phyloP scores from a whole-genome alignment of 2,113 vertebrate genomes.

The Felis catus region DNA sequence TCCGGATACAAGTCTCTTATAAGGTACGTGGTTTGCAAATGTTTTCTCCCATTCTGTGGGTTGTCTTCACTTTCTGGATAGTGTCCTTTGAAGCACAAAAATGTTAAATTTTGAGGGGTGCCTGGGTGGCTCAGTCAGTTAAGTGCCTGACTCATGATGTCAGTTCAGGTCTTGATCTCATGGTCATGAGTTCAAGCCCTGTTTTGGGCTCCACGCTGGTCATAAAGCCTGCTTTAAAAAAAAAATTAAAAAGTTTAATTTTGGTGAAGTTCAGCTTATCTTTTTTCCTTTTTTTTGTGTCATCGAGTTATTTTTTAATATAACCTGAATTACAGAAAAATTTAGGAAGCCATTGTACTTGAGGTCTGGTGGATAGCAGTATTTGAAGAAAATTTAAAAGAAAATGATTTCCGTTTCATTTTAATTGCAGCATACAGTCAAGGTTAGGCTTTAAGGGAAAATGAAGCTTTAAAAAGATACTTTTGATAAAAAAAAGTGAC shows the following conservation, averaged over 20 bases:
- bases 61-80: too few species aligned
- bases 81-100: too few species aligned
- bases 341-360: neutral
- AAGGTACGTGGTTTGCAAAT: too few species aligned
- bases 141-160: neutral
- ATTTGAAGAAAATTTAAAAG: constrained; percentile 30
- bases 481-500: neutral
- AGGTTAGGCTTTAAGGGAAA: neutral
- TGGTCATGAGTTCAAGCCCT: neutral
- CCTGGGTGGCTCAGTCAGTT: neutral
- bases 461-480: neutral
- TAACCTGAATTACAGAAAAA: neutral
- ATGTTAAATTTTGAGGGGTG: neutral
- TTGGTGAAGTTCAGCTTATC: neutral
- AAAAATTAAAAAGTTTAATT: neutral
- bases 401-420: neutral
- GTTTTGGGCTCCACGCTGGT: neutral
- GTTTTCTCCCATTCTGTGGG: too few species aligned
- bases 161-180: neutral
- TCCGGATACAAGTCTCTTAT: too few species aligned
- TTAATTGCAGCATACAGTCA: neutral
- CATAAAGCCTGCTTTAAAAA: neutral
- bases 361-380: neutral
- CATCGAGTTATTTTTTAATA: constrained; percentile 1
- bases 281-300: neutral